Conservation (phyloP, 2,113 vertebrate genomes). For the Myxocyprinus asiaticus region DNA sequence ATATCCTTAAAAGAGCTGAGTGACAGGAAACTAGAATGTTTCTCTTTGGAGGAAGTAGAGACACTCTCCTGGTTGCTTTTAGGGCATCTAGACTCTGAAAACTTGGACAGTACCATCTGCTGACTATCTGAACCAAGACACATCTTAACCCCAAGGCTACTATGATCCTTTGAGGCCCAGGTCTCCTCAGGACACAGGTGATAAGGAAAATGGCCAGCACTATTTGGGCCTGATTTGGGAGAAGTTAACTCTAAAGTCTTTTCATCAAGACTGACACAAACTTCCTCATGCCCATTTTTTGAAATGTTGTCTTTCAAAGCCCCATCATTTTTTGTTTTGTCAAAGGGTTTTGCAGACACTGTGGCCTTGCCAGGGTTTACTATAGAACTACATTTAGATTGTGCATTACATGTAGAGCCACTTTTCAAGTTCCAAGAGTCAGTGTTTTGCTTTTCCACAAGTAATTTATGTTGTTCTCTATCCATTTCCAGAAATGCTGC, state of each 20-base stretch:
- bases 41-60: constrained; percentile 64
- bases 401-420: constrained; percentile 56
- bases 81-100: constrained; percentile 46
- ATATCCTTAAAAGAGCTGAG: constrained; percentile 80
- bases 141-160: constrained; percentile 55
- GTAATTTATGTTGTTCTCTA: constrained; percentile 13
- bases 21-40: constrained; percentile 72
- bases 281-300: constrained; percentile 65
- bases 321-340: constrained; percentile 69
- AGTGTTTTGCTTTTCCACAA: constrained; percentile 15
- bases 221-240: constrained; percentile 61
- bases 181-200: constrained; percentile 68
- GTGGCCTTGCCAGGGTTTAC: constrained; percentile 16
- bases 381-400: constrained; percentile 42
- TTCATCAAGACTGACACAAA: constrained; percentile 74
- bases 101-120: constrained; percentile 56
- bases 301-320: constrained; percentile 54
- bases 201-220: constrained; percentile 72
- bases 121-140: constrained; percentile 56
- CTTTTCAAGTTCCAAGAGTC: constrained; percentile 18
- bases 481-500: constrained; percentile 53
- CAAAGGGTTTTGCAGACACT: constrained; percentile 58
- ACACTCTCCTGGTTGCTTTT: constrained; percentile 63
- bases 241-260: constrained; percentile 77
- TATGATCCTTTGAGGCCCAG: constrained; percentile 57